Conservation (phyloP, 2,113 vertebrate genomes). For the Drymodes brunneopygia region DNA sequence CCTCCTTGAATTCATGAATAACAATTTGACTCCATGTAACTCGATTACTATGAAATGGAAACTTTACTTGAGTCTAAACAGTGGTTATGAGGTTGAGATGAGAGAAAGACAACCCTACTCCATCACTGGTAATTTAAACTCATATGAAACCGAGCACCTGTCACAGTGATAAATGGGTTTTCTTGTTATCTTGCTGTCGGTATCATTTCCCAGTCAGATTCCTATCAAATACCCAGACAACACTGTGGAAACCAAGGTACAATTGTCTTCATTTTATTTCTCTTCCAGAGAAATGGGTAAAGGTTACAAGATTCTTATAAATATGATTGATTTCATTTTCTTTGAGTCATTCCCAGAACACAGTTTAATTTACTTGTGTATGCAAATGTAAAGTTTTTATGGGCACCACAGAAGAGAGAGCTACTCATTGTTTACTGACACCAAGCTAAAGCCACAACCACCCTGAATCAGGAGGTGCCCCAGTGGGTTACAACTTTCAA, state of each 20-base stretch:
- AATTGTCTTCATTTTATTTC: slow-evolving; percentile 50
- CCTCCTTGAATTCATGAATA: slow-evolving; percentile 57
- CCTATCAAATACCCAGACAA: slow-evolving; percentile 35
- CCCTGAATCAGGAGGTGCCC: background rate
- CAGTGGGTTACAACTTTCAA: background rate
- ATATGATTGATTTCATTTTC: slow-evolving; percentile 50
- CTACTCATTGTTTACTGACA: background rate
- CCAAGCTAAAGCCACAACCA: background rate
- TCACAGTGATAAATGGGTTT: slow-evolving; percentile 68
- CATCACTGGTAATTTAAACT: slow-evolving; percentile 65
- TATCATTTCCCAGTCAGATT: slow-evolving; percentile 66
- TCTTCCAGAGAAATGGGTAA: background rate
- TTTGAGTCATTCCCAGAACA: slow-evolving; percentile 21
- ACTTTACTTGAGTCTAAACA: slow-evolving; percentile 52
- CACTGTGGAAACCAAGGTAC: slow-evolving; percentile 3
- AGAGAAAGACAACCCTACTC: slow-evolving; percentile 58
- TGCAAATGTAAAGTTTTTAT: background rate
- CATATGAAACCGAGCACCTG: slow-evolving; percentile 40
- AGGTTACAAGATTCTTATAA: slow-evolving; percentile 41
- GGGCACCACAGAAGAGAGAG: background rate
- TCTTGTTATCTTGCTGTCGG: slow-evolving; percentile 63
- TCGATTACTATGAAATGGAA: slow-evolving; percentile 49
- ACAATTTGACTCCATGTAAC: slow-evolving; percentile 43
- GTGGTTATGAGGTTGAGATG: slow-evolving; percentile 60
- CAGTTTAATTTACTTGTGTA: slow-evolving; percentile 33